Conservation (phyloP, 2,113 vertebrate genomes). For the Cardinalis cardinalis region DNA sequence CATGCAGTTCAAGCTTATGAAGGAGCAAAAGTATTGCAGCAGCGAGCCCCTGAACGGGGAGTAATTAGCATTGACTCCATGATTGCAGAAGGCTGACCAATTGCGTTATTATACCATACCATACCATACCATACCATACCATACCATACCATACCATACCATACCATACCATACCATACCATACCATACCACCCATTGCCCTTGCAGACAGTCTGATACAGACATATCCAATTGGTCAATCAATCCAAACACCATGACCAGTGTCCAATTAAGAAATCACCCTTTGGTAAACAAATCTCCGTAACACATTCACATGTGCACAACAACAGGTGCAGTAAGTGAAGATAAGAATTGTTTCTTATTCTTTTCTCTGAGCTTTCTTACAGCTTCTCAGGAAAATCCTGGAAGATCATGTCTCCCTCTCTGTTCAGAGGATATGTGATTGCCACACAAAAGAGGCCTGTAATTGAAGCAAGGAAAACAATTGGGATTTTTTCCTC, state of each 20-base stretch:
- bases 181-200: too few species aligned
- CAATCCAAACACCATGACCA: not conserved
- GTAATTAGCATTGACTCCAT: not conserved
- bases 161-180: too few species aligned
- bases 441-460: not conserved
- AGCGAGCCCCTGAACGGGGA: not conserved
- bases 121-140: too few species aligned
- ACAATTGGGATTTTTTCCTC: not conserved
- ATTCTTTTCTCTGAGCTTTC: not conserved
- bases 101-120: too few species aligned
- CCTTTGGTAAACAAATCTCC: not conserved
- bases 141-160: too few species aligned
- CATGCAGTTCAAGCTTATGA: accelerated
- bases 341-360: not conserved
- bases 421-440: not conserved
- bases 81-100: too few species aligned
- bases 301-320: not conserved
- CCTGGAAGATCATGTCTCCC: not conserved
- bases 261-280: not conserved
- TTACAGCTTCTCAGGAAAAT: not conserved
- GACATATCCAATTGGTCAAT: not conserved
- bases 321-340: not conserved
- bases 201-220: not conserved
- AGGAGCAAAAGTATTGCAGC: not conserved
- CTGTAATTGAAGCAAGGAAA: not conserved